Conservation (phyloP, 2,888 invertebrate genomes). For the Rhabditoides inermis region DNA sequence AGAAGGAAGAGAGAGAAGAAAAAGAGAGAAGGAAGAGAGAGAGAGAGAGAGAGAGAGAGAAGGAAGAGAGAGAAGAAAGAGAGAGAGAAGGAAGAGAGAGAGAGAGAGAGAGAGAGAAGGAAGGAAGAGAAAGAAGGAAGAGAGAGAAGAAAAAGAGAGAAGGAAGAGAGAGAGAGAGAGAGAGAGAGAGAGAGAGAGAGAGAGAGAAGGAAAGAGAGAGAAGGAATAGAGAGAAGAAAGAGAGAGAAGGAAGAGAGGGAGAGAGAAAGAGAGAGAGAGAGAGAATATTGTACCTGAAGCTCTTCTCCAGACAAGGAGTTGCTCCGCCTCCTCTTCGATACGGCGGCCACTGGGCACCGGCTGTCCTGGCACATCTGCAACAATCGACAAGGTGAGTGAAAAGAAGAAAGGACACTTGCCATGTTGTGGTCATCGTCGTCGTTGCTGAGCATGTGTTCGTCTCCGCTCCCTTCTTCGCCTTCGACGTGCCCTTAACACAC, state of each 20-base stretch:
- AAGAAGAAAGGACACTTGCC: too few relatives aligned
- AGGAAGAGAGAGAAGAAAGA: neutral
- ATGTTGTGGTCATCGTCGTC: too few relatives aligned
- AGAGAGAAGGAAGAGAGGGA: neutral
- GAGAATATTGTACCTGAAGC: conserved; percentile 5
- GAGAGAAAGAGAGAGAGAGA: conserved; percentile 13
- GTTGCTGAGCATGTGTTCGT: too few relatives aligned
- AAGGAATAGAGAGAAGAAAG: neutral
- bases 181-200: neutral
- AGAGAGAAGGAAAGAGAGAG: conserved; percentile 4
- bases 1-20: conserved; percentile 6
- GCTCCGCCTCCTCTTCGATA: too few relatives aligned
- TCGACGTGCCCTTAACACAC: too few relatives aligned
- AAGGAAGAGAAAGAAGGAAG: neutral
- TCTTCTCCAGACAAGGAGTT: too few relatives aligned
- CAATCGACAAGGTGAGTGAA: too few relatives aligned
- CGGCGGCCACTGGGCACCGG: too few relatives aligned
- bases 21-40: neutral
- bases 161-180: conserved; percentile 1
- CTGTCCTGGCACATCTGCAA: too few relatives aligned
- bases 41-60: conserved; percentile 1
- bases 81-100: neutral
- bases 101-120: conserved; percentile 6
- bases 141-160: conserved; percentile 4
- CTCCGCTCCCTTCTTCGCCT: too few relatives aligned